These are phyloP conservation scores for Larimichthys polyactis DNA, from an alignment of 2,113 vertebrate species.

Conservation along the genomic window DNA sequence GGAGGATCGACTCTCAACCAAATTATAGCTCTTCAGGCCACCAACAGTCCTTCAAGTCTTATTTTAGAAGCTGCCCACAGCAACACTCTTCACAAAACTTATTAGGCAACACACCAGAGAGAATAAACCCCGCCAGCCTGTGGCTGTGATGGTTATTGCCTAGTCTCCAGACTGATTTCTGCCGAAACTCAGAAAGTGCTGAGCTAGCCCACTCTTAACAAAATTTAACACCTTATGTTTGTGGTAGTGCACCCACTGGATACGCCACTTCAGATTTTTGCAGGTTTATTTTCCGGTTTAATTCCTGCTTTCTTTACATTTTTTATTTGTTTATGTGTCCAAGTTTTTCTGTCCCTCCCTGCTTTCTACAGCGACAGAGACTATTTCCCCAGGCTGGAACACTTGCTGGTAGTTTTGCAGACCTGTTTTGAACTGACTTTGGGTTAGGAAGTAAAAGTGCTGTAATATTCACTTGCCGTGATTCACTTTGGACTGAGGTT, in stretches of 20 bases:
- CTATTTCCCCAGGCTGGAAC: slow-evolving; percentile 7
- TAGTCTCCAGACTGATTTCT: slow-evolving; percentile 65
- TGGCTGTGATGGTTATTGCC: slow-evolving; percentile 58
- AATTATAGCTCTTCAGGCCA: slow-evolving; percentile 24
- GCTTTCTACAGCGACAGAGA: not conserved
- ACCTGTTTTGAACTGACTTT: slow-evolving; percentile 22
- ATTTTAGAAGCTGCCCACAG: slow-evolving; percentile 39
- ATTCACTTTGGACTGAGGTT: slow-evolving; percentile 7
- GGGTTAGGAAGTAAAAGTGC: not conserved
- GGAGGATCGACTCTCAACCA: slow-evolving; percentile 1
- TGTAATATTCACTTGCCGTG: slow-evolving; percentile 17
- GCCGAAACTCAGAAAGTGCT: slow-evolving; percentile 59
- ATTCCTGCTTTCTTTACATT: slow-evolving; percentile 28
- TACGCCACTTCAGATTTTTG: slow-evolving; percentile 21
- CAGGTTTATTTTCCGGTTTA: slow-evolving; percentile 23
- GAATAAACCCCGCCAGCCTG: slow-evolving; percentile 37
- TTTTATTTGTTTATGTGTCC: slow-evolving; percentile 6
- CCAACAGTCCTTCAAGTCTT: slow-evolving; percentile 16
- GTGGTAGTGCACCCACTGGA: slow-evolving; percentile 17
- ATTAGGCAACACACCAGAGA: slow-evolving; percentile 43
- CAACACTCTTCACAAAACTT: slow-evolving; percentile 35
- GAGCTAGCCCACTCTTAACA: slow-evolving; percentile 48
- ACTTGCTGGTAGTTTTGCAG: slow-evolving; percentile 17
- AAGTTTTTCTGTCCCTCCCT: not conserved
- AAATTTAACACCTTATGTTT: slow-evolving; percentile 56